A percentile compares a stretch with the other conserved stretches of the same genome.
These are phyloP conservation scores for Neoniphon sammara DNA, from an alignment of 2,797 vertebrate species.

Conservation along the genomic window DNA sequence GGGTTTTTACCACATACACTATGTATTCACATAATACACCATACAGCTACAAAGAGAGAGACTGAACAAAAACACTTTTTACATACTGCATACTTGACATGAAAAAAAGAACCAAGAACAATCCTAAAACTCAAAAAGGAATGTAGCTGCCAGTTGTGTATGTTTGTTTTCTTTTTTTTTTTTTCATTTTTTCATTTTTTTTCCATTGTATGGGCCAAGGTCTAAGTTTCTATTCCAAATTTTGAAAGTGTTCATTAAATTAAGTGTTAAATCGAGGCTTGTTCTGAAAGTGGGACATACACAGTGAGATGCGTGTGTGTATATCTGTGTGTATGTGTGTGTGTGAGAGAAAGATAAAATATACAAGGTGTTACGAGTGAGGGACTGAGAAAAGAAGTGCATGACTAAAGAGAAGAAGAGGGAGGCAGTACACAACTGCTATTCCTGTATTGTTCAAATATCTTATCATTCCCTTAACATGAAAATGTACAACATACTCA, in stretches of 20 bases:
- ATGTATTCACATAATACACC: conserved; percentile 91
- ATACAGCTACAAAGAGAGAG: conserved; percentile 89
- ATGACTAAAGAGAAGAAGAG: conserved; percentile 61
- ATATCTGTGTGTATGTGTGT: conserved; percentile 50
- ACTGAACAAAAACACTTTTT: conserved; percentile 86
- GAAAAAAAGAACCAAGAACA: conserved; percentile 85
- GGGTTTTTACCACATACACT: conserved; percentile 87
- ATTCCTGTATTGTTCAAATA: conserved; percentile 66
- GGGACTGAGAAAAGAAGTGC: conserved; percentile 70
- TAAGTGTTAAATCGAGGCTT: conserved; percentile 55
- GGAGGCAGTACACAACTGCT: conserved; percentile 70
- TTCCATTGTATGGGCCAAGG: conserved; percentile 55
- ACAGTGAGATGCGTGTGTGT: conserved; percentile 67
- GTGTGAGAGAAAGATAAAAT: conserved; percentile 60
- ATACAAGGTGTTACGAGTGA: conserved; percentile 65
- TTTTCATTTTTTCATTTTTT: conserved; percentile 49
- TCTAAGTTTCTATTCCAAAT: conserved; percentile 64
- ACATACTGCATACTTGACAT: conserved; percentile 91
- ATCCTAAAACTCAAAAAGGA: conserved; percentile 85
- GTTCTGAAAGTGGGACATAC: conserved; percentile 61
- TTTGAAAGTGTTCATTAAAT: conserved; percentile 66
- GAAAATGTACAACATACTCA: conserved; percentile 73
- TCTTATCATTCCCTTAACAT: conserved; percentile 69
- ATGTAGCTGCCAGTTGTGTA: conserved; percentile 88
- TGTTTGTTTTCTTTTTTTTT: conserved; percentile 59